Conservation (phyloP, 1,140 invertebrate species). For the Neelides sp. region DNA sequence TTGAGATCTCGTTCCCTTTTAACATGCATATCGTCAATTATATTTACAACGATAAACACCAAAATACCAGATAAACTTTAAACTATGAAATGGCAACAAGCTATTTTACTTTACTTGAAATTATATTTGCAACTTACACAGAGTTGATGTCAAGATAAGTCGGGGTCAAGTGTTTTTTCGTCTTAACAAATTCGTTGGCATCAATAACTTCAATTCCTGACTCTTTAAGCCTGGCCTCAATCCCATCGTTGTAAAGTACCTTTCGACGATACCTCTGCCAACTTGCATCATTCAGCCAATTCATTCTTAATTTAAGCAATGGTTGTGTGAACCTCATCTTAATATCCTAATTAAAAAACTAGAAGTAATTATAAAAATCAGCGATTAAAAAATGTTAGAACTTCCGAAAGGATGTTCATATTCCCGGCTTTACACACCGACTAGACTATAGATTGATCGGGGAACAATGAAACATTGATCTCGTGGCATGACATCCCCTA, state of each 20-base stretch:
- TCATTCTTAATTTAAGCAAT: constrained; percentile 12
- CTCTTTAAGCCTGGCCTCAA: background rate
- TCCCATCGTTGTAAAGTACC: background rate
- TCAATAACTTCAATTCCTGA: constrained; percentile 20
- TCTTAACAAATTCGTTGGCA: constrained; percentile 23
- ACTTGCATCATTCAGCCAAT: constrained; percentile 8
- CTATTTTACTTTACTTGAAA: too few relatives aligned
- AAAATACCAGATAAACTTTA: constrained; percentile 4
- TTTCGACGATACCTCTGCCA: constrained; percentile 20
- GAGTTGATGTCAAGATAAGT: constrained; percentile 15
- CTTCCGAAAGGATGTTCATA: too few relatives aligned
- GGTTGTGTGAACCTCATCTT: constrained; percentile 20
- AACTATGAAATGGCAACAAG: background rate
- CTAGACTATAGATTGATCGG: too few relatives aligned
- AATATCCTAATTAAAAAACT: too few relatives aligned
- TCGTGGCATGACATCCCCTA: too few relatives aligned
- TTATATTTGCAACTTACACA: constrained; percentile 15
- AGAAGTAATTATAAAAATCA: too few relatives aligned
- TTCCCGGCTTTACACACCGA: too few relatives aligned
- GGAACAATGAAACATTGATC: too few relatives aligned
- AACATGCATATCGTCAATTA: too few relatives aligned
- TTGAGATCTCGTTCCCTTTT: too few relatives aligned
- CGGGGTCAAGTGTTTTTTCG: constrained; percentile 15
- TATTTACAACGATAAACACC: too few relatives aligned
- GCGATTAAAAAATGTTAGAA: too few relatives aligned